phyloP scores from a whole-genome alignment of 2,888 invertebrate species.

The Exocentrus adspersus region DNA sequence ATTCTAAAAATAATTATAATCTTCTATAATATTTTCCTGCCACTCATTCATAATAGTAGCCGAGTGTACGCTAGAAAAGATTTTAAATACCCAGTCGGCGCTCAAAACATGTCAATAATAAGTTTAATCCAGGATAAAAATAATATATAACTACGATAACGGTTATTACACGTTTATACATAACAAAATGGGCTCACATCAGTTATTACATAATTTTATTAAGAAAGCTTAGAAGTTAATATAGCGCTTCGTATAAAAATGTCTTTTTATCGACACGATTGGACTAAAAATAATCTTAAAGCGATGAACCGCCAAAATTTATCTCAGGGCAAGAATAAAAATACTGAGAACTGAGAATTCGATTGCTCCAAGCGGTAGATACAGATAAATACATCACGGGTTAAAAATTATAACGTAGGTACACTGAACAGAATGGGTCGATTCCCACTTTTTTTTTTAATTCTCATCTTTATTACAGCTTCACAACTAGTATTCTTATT shows the following conservation, averaged over 20 bases:
- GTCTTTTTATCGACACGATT: neutral
- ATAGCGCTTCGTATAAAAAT: neutral
- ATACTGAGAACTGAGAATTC: too few relatives aligned
- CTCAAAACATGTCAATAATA: neutral
- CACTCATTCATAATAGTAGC: slow-evolving; percentile 1
- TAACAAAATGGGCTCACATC: slow-evolving; percentile 8
- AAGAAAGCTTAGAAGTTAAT: slow-evolving; percentile 1
- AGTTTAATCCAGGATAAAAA: neutral
- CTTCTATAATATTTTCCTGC: neutral
- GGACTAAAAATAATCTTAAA: neutral
- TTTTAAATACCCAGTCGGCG: neutral
- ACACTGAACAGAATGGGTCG: too few relatives aligned
- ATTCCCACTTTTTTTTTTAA: too few relatives aligned
- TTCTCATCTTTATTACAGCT: too few relatives aligned
- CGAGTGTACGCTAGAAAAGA: neutral
- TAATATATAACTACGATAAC: neutral
- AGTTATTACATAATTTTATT: slow-evolving; percentile 1
- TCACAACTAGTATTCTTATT: too few relatives aligned
- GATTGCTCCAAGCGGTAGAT: too few relatives aligned
- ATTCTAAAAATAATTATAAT: slow-evolving; percentile 1
- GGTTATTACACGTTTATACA: neutral
- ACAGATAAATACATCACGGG: too few relatives aligned
- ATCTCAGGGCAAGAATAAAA: neutral
- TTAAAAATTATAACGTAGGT: too few relatives aligned
- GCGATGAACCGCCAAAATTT: neutral